Evolutionary conservation across 2,888 invertebrate species (phyloP).

Genomic region (Tetranychus truncatus): DNA sequence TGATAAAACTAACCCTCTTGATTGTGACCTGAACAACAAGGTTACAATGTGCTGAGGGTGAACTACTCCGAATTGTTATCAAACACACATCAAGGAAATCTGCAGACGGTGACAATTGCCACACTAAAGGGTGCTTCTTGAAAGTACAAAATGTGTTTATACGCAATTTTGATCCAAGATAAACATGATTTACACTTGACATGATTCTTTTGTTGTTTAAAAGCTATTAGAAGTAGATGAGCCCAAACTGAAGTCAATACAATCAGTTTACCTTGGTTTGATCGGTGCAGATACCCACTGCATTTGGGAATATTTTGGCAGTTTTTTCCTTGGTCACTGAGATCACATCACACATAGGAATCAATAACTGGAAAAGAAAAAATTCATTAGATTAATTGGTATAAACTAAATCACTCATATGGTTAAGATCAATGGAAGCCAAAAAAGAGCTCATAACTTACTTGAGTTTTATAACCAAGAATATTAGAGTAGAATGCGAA

Average conservation of each 20-base stretch:
- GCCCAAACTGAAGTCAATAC: no score
- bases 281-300: constrained; percentile 67
- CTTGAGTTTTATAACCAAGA: constrained; percentile 81
- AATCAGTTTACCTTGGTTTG: constrained; percentile 38
- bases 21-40: background rate
- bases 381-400: background rate
- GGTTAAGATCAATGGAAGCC: background rate
- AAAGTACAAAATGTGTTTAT: no score
- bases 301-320: constrained; percentile 68
- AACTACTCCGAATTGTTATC: no score
- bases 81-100: no score
- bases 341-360: constrained; percentile 64
- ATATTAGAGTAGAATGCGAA: constrained; percentile 92
- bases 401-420: background rate
- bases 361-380: constrained; percentile 48
- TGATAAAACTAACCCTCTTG: no score
- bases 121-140: no score
- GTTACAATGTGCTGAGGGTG: background rate
- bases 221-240: no score
- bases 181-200: no score
- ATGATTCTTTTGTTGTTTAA: no score
- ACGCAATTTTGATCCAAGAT: no score
- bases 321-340: constrained; percentile 82
- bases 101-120: no score
- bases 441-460: constrained; percentile 34